A percentile compares a stretch with the other conserved stretches of the same genome.
phyloP scores from a whole-genome alignment of 2,797 vertebrate species.

The Lutjanus campechanus region DNA sequence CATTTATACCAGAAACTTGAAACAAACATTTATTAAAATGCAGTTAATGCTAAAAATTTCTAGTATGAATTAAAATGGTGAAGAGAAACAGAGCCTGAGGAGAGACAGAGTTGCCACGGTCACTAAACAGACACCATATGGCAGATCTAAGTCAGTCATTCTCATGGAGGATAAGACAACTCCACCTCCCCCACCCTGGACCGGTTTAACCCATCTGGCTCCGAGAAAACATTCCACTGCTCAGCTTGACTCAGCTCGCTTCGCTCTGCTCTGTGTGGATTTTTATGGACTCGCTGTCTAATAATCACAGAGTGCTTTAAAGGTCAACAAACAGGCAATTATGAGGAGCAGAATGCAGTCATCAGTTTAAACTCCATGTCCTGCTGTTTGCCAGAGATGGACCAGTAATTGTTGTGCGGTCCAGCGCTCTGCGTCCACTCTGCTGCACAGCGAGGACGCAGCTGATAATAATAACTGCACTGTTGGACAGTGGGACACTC shows the following conservation, averaged over 20 bases:
- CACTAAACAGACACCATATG: constrained; percentile 80
- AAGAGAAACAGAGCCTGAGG: neutral
- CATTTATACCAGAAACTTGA: too few species aligned
- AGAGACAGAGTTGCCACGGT: neutral
- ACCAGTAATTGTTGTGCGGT: constrained; percentile 10
- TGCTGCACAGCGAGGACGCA: neutral
- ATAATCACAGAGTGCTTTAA: neutral
- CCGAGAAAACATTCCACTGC: neutral
- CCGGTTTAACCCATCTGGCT: constrained; percentile 42
- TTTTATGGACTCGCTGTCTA: neutral
- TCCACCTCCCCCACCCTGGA: constrained; percentile 63
- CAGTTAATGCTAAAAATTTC: neutral
- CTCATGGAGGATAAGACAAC: constrained; percentile 68
- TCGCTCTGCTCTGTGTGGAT: neutral
- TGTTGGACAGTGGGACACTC: neutral
- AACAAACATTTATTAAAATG: neutral
- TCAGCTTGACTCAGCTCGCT: neutral
- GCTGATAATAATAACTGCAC: neutral
- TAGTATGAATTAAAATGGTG: neutral
- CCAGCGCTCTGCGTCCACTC: neutral
- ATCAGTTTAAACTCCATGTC: neutral
- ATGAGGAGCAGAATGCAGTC: neutral
- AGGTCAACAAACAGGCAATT: neutral
- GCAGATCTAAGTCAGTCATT: constrained; percentile 77
- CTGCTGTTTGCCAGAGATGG: constrained; percentile 17